Conservation (phyloP, 2,888 invertebrate genomes). For the Nesidiocoris tenuis region DNA sequence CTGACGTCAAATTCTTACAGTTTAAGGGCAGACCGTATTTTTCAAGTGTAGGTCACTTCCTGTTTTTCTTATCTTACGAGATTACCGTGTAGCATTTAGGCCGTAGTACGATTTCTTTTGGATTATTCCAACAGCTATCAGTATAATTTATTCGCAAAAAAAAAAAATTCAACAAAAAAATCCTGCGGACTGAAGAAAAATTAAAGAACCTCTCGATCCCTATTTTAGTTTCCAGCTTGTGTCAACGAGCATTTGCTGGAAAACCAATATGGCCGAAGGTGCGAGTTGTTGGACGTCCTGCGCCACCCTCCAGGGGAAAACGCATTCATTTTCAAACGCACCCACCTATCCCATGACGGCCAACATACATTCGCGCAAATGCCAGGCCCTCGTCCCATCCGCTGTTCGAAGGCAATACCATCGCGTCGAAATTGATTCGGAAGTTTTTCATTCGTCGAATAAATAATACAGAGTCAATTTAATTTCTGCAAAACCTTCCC, state of each 20-base stretch:
- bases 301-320: neutral
- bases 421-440: slow-evolving; percentile 19
- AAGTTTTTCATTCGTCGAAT: slow-evolving; percentile 6
- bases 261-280: neutral
- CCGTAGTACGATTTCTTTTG: too few species aligned
- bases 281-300: neutral
- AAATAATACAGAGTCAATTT: slow-evolving; percentile 38
- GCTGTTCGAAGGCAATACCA: too few species aligned
- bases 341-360: neutral
- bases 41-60: neutral
- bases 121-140: too few species aligned
- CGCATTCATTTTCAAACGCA: neutral
- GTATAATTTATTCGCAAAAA: too few species aligned
- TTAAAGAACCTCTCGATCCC: too few species aligned
- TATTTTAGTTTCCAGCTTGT: too few species aligned
- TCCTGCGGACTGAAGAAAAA: too few species aligned
- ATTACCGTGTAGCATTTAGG: too few species aligned
- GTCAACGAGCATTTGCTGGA: too few species aligned
- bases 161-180: too few species aligned
- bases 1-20: neutral
- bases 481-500: slow-evolving; percentile 9
- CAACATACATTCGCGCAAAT: neutral
- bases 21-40: neutral
- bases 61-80: too few species aligned
- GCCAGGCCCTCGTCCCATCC: neutral